Conservation (phyloP, 1,140 invertebrate genomes). For the Homarus americanus region DNA sequence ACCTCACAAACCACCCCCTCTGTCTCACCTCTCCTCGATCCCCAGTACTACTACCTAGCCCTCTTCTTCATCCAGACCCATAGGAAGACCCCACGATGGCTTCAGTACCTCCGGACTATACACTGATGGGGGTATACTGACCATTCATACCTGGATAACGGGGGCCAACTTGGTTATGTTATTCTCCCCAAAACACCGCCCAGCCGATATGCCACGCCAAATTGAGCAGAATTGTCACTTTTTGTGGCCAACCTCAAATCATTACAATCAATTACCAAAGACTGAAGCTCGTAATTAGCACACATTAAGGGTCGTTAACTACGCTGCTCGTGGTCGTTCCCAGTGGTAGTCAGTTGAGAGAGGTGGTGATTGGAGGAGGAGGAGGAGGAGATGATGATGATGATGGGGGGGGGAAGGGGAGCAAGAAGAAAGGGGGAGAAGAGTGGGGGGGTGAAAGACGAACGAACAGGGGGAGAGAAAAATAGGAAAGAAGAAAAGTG, state of each 20-base stretch:
- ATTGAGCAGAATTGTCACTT: conserved; percentile 49
- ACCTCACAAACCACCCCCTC: not conserved
- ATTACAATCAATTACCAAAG: conserved; percentile 61
- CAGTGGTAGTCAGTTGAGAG: conserved; percentile 16
- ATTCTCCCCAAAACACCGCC: not conserved
- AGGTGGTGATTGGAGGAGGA: not conserved
- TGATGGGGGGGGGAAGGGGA: not conserved
- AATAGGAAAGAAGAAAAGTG: too few relatives aligned
- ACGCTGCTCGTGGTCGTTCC: conserved; percentile 39
- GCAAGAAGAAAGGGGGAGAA: not conserved
- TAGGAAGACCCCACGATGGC: too few relatives aligned
- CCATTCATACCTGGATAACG: not conserved
- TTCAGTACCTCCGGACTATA: too few relatives aligned
- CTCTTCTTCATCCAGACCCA: not conserved
- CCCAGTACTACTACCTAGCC: too few relatives aligned
- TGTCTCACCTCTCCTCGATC: not conserved
- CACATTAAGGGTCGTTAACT: conserved; percentile 51
- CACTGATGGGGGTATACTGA: not conserved
- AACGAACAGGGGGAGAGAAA: too few relatives aligned
- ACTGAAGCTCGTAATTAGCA: conserved; percentile 50
- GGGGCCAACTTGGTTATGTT: not conserved
- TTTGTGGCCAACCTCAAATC: conserved; percentile 45
- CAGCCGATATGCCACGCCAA: conserved; percentile 54
- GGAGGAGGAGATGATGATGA: not conserved
- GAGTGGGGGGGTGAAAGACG: too few relatives aligned